Evolutionary conservation across 2,888 invertebrate genomes (phyloP), one percentile per base, ranked within the genome.

Genomic region (Acanthosepion pharaonis): DNA sequence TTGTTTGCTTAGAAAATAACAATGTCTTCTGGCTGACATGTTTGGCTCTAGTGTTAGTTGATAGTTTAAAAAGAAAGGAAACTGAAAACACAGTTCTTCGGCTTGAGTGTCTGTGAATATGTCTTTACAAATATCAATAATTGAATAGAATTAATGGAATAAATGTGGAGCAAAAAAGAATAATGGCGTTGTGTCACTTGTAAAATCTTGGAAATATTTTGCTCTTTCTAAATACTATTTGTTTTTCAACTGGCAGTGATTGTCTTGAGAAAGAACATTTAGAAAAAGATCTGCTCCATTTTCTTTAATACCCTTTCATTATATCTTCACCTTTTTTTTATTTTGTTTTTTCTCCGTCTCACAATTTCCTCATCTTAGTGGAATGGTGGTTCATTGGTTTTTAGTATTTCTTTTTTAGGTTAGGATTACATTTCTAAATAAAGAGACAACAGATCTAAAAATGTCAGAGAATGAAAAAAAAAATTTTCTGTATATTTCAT

Each of bases 201-300:
- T 78, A 11, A 33, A 78, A 78, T 78, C 78, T 78, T 78, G 33
- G n/a, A 78, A 78, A 9, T 9, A n/a, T n/a, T 78, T 78, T 78
- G 78, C 78, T 78, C n/a, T 78, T 78, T 78, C 78, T 78, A 78
- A 78, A 78, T n/a, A 25, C 64, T 64, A 33, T 78, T 78, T 78
- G 78, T 78, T 78, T 78, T 33, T 78, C 78, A 33, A 33, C 78
- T 78, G 78, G 15, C 78, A 78, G n/a, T 78, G 78, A 78, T 78
- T 78, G 78, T n/a, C 78, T 78, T n/a, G 33, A 78, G n/a, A n/a
- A 78, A 28, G n/a, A 78, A 78, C n/a, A 78, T 78, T 78, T 78
- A n/a, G n/a, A 9, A n/a, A 9, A 78, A 78, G n/a, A 18, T 11
- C n/a, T 78, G n/a, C n/a, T 78, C 28, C 78, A n/a, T n/a, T n/a